Evolutionary conservation across 1,140 invertebrate species (phyloP), one percentile per base, ranked within the genome.

Genomic region (Chlorops oryzae): DNA sequence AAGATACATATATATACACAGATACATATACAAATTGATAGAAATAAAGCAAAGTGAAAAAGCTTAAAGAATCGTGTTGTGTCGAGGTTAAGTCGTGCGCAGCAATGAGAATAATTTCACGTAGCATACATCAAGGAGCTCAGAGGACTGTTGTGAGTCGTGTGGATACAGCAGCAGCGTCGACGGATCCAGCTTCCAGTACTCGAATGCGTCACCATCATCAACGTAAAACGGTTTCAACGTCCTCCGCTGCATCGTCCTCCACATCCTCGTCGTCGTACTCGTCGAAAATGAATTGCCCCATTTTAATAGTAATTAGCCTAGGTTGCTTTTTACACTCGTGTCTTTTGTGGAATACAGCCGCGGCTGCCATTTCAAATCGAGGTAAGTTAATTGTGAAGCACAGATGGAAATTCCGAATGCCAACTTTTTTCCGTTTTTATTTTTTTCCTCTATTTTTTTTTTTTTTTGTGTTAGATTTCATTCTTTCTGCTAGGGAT

Each of bases 251-350:
- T 18, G 13, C 43, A 23, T 25, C 41, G 1, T 3, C 41, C 22
- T 28, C 43, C 3, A 1, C 43, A 32, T 28, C 43, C 4, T 7
- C 18, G 15, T 34, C 45, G 32, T 38, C 45, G 13, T 23, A 23
- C 25, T 17, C 34, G 20, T 24, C 34, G 32, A 37, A 58, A 62
- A 67, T 64, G 66, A 65, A 63, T 63, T 70, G 66, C 58, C 67
- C 67, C 59, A 63, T 70, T 67, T 61, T 70, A 58, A 59, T 70
- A 58, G 61, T 70, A 70, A 70, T 70, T 70, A 70, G 63, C 62
- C 61, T 70, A 23, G 65, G 54, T 52, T 66, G 63, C 50, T 48
- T 70, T 53, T 47, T 70, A 49, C 60, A 63, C 55, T 57, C 60
- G n/a, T 37, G 54, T 57, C 48, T 57, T 23, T 41, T 54, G 45